Evolutionary conservation across 1,140 invertebrate species (phyloP).

Genomic region (Saccostrea echinata): DNA sequence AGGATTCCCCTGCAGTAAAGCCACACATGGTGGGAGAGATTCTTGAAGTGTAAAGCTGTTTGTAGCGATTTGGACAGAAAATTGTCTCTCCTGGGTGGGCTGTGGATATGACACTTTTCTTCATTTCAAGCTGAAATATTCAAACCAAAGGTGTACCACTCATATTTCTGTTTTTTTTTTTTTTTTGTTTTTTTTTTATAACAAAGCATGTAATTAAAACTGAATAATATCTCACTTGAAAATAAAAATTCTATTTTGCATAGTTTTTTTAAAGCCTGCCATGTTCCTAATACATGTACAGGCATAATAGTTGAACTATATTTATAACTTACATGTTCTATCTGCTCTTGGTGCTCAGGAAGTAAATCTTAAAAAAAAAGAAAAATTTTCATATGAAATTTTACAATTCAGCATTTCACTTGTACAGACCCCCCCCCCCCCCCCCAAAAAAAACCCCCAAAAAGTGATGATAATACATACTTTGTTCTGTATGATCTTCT

Average conservation of each 20-base stretch:
- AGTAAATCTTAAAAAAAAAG: constrained; percentile 22
- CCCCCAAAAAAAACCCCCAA: too few species aligned
- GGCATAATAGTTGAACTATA: background rate
- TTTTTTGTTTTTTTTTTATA: background rate
- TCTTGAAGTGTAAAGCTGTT: constrained; percentile 41
- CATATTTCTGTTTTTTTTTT: background rate
- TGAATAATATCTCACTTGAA: too few species aligned
- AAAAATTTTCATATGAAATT: too few species aligned
- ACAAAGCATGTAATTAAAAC: background rate
- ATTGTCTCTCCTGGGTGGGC: constrained; percentile 53
- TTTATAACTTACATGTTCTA: constrained; percentile 36
- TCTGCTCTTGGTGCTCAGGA: constrained; percentile 41
- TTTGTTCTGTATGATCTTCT: constrained; percentile 26
- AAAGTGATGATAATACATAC: background rate
- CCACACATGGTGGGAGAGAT: constrained; percentile 48
- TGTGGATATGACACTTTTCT: constrained; percentile 45
- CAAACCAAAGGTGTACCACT: background rate
- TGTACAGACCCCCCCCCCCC: too few species aligned
- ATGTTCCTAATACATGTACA: too few species aligned
- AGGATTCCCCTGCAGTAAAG: constrained; percentile 53
- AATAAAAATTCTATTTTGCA: too few species aligned
- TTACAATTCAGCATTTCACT: background rate
- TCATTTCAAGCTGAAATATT: constrained; percentile 45
- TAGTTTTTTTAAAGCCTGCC: too few species aligned
- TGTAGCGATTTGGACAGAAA: constrained; percentile 34